phyloP scores from a whole-genome alignment of 2,888 invertebrate species.

The Brachyptera putata region DNA sequence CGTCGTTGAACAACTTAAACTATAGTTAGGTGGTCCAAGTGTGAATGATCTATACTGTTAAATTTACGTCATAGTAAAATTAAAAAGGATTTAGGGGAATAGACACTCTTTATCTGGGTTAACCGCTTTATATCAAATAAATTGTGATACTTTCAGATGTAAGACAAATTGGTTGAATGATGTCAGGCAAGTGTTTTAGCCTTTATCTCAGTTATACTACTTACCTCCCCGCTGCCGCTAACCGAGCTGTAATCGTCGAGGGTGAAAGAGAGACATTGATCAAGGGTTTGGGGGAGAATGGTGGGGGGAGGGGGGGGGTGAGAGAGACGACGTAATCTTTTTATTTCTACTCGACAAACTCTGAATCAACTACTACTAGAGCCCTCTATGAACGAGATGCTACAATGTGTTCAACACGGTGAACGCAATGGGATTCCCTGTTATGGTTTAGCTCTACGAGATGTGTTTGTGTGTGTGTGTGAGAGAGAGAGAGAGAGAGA shows the following conservation, averaged over 20 bases:
- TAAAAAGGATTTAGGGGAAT: too few species aligned
- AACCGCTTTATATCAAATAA: too few species aligned
- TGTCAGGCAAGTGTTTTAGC: conserved; percentile 1
- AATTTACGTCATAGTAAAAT: too few species aligned
- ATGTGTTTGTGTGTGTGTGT: too few species aligned
- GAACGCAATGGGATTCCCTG: conserved; percentile 12
- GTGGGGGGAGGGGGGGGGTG: not conserved
- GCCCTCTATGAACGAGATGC: conserved; percentile 22
- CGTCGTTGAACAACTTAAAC: too few species aligned
- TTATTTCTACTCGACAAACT: conserved; percentile 24
- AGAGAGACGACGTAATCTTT: conserved; percentile 23
- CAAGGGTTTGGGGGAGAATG: not conserved
- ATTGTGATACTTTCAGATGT: too few species aligned
- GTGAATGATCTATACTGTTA: too few species aligned
- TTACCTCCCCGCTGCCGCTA: conserved; percentile 13
- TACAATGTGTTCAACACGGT: conserved; percentile 20
- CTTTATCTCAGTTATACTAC: conserved; percentile 18
- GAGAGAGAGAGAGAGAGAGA: too few species aligned
- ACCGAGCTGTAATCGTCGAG: conserved; percentile 1
- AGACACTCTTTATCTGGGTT: too few species aligned
- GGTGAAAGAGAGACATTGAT: conserved; percentile 6
- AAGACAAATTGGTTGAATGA: not conserved
- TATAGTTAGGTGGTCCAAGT: too few species aligned
- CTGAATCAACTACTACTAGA: conserved; percentile 17
- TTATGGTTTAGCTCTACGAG: too few species aligned